Base-by-base conservation (phyloP, 2,888 invertebrate genomes). In the Horisme vitalbata region DNA sequence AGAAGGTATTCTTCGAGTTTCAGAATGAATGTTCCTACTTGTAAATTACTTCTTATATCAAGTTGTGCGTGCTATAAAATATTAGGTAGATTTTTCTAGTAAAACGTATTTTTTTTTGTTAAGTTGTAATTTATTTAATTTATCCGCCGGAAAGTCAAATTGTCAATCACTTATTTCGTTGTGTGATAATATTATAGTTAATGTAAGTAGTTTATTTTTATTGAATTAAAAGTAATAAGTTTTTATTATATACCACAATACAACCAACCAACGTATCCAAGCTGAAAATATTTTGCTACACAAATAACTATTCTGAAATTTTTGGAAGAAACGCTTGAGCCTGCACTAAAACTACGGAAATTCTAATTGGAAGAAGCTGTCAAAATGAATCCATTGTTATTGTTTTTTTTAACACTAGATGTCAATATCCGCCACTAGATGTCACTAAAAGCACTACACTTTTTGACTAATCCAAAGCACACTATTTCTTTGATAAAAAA, bases 361-460 rank as follows among this genome's bases (percentile, higher is more conserved):
- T 62, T 60, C 62, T 71, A 57, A 57, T 57, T 75, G 77, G 77
- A 77, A 75, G 75, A 68, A 52, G 53, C 54, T 49, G 55, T 58
- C 61, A 61, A 57, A 54, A 55, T 51, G 49, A 4, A 46, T 37
- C 55, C 58, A 62, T 63, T 57, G 61, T 65, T 61, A 27, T 57
- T 57, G 58, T 72, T 61, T 62, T 11, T 2, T 62, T 62, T 63
- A 66, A 63, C 63, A 55, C 60, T 46, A 46, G 14, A 23, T 43
- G 32, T 37, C 37, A 41, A 33, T 38, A 46, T 47, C 61, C 51
- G 59, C 75, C 77, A 65, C 75, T 63, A 74, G 79, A 78, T 74
- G 81, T 81, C 79, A 78, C 80, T 65, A 68, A 65, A 64, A 70
- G 36, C 75, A 56, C 58, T 55, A 20, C 48, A 54, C 47, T 41